Base-by-base conservation (phyloP, 2,888 invertebrate genomes). In the Adineta ricciae region DNA sequence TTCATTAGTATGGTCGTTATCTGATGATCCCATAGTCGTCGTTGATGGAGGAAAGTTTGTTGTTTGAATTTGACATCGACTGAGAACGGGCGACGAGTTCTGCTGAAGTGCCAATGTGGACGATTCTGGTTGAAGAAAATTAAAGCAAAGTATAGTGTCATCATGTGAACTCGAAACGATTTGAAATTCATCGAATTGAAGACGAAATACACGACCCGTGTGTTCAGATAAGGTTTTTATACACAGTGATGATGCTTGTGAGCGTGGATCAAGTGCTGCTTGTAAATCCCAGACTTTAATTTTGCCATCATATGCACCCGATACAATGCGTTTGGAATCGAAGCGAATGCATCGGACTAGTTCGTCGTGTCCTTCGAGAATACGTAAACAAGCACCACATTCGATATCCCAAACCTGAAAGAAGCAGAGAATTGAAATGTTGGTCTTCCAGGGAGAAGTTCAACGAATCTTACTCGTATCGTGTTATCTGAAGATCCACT, bases 111-210 rank as follows among this genome's bases (percentile, higher is more conserved):
- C n/a, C n/a, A n/a, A n/a, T 19, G 0, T 7, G 19, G 32, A 1
- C 11, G 64, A 64, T 19, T 32, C 32, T 32, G 64, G 32, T 7
- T 64, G 64, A 36, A 99, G 93, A 92, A 99, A 99, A 92, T 99
- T 98, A 99, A 99, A 99, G 91, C 99, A 97, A 84, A 99, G 93
- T 90, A 99, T 99, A 32, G 99, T 99, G 92, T 99, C 99, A 92
- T 99, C 99, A 91, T 99, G 99, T 24, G 98, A 98, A 87, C 96
- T 96, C 90, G 96, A 96, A 84, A 99, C 98, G 88, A 99, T 99
- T 92, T 99, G 99, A 92, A 99, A 99, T 93, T 99, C 99, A 92
- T 99, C 99, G 92, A 99, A 99, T 92, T 99, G 99, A 87, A 99
- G 93, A 89, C 99, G 94, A 93, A 99, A 99, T 88, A 99, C 99